phyloP scores from a whole-genome alignment of 1,140 invertebrate species.

The Kradibia gibbosae region DNA sequence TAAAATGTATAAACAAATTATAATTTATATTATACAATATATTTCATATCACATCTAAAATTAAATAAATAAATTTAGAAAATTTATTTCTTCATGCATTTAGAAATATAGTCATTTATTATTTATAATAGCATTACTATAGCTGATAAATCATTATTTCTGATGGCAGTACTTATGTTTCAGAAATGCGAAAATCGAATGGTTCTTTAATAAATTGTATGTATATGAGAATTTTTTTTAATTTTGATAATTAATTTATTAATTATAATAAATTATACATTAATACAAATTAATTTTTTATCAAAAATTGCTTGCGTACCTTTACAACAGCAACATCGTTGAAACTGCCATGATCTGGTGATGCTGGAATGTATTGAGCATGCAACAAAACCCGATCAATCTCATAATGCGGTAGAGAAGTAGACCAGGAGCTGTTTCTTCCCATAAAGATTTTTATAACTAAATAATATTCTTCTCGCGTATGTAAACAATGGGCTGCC shows the following conservation, averaged over 20 bases:
- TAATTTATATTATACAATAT: too few species aligned
- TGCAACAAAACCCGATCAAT: neutral
- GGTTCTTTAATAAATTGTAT: too few species aligned
- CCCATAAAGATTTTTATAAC: neutral
- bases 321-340: neutral
- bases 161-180: too few species aligned
- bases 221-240: neutral
- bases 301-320: neutral
- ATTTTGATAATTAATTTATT: neutral
- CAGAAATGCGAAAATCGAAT: too few species aligned
- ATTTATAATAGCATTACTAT: too few species aligned
- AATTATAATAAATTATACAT: neutral
- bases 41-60: too few species aligned
- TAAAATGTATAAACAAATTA: too few species aligned
- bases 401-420: neutral
- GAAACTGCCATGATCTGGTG: neutral
- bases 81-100: too few species aligned
- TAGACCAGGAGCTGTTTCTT: neutral
- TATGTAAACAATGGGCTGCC: conserved; percentile 10
- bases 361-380: neutral
- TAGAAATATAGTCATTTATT: too few species aligned
- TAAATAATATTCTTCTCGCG: neutral
- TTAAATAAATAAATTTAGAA: too few species aligned
- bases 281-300: neutral
- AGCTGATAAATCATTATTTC: too few species aligned